Base-by-base conservation (phyloP, 2,888 invertebrate species). In the Orchestes rusci region DNA sequence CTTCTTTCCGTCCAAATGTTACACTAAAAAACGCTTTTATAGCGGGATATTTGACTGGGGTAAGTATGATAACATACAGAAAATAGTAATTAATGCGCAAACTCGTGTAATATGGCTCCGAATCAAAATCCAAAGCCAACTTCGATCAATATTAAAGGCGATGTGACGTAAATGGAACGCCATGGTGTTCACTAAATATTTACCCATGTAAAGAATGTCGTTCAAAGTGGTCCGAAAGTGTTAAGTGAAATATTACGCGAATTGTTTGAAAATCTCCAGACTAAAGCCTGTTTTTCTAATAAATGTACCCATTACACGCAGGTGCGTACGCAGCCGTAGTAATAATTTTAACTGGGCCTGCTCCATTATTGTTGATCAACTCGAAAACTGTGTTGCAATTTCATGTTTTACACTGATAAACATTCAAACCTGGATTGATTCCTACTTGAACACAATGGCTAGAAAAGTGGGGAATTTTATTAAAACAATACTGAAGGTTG, bases 251-350 rank as follows among this genome's bases (percentile, higher is more conserved):
- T 38, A 44, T 40, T 44, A 40, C 44, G 41, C 19, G 15, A 16
- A 58, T 59, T 60, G 61, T 61, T 57, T 53, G 53, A 56, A 57
- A 65, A 63, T 62, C 59, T 60, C 61, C 61, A 62, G 61, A 61
- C 62, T 58, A 63, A 66, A 64, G 64, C 64, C 62, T 66, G 67
- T 66, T 68, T 67, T 68, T 65, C 61, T 65, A 63, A 63, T 69
- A 67, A 68, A 68, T 67, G 64, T 64, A 60, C 58, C 59, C 64
- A 68, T 72, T 71, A 73, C 83, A 86, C 86, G 85, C 86, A 90
- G 87, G 89, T 89, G 88, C 89, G 88, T 88, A 90, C 89, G 90
- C 90, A 90, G 89, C 79, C 87, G 86, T 86, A 84, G 79, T 81
- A 80, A 77, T 78, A 77, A 77, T 79, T 77, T 81, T 78, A 79